Evolutionary conservation across 2,113 vertebrate species (phyloP).

Genomic region (Chionomys nivalis): DNA sequence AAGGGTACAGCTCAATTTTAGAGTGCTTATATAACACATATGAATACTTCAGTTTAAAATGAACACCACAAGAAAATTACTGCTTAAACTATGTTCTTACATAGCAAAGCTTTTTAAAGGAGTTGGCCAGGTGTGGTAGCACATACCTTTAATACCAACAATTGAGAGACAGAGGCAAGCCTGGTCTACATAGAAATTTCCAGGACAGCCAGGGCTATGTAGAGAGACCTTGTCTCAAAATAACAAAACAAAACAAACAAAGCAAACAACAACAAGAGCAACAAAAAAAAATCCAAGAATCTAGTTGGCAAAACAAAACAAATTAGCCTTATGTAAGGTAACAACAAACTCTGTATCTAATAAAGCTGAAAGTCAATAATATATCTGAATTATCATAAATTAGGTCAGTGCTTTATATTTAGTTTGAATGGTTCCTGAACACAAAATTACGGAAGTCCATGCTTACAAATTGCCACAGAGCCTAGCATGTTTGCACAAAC

Average conservation of each 20-base stretch:
- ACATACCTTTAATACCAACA: background rate
- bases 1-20: too few relatives aligned
- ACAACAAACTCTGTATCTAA: conserved; percentile 15
- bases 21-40: background rate
- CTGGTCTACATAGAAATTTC: background rate
- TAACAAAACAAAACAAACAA: background rate
- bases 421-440: background rate
- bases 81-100: background rate
- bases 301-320: conserved; percentile 9
- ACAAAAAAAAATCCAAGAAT: background rate
- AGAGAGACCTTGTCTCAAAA: background rate
- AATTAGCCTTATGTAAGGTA: background rate
- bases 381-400: conserved; percentile 28
- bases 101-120: background rate
- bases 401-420: background rate
- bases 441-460: background rate
- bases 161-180: background rate
- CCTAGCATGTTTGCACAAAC: background rate
- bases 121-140: background rate
- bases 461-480: background rate
- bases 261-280: too few relatives aligned
- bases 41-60: background rate
- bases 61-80: background rate
- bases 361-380: conserved; percentile 42
- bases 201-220: background rate